phyloP scores from a whole-genome alignment of 2,797 vertebrate genomes.

The Macropodus opercularis region DNA sequence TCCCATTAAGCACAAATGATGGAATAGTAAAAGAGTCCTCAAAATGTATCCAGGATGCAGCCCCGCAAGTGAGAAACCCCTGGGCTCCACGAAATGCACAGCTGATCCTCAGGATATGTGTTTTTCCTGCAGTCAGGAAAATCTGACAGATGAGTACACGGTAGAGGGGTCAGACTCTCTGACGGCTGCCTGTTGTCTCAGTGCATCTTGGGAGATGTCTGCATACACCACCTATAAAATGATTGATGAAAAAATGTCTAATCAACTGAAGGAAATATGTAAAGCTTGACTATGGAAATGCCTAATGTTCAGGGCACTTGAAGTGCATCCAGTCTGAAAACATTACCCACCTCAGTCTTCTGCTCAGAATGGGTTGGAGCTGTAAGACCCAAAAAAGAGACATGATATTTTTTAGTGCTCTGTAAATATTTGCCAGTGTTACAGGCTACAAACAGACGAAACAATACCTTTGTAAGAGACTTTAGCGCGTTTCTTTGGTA shows the following conservation, averaged over 20 bases:
- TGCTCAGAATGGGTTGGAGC: slow-evolving; percentile 8
- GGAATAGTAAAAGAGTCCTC: neutral
- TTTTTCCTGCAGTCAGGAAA: slow-evolving; percentile 34
- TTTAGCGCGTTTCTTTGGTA: slow-evolving; percentile 20
- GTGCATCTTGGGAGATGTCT: slow-evolving; percentile 55
- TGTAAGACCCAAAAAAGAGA: slow-evolving; percentile 21
- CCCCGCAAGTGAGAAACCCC: neutral
- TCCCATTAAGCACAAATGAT: neutral
- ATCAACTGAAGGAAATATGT: neutral
- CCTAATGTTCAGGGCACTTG: neutral
- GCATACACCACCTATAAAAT: slow-evolving; percentile 75
- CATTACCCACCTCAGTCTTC: slow-evolving; percentile 61
- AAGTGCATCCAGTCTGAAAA: neutral
- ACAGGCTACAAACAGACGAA: neutral
- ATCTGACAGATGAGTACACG: slow-evolving; percentile 69
- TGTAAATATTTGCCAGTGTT: neutral
- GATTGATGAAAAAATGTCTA: neutral
- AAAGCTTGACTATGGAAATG: neutral
- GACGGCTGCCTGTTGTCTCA: slow-evolving; percentile 8
- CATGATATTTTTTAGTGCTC: neutral
- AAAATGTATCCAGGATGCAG: neutral
- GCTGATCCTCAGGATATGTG: neutral
- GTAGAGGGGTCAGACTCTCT: slow-evolving; percentile 38
- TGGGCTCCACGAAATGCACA: neutral
- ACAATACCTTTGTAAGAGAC: slow-evolving; percentile 33